These are phyloP conservation scores for Trilocha varians DNA, from an alignment of 2,888 invertebrate species.

Conservation along the genomic window DNA sequence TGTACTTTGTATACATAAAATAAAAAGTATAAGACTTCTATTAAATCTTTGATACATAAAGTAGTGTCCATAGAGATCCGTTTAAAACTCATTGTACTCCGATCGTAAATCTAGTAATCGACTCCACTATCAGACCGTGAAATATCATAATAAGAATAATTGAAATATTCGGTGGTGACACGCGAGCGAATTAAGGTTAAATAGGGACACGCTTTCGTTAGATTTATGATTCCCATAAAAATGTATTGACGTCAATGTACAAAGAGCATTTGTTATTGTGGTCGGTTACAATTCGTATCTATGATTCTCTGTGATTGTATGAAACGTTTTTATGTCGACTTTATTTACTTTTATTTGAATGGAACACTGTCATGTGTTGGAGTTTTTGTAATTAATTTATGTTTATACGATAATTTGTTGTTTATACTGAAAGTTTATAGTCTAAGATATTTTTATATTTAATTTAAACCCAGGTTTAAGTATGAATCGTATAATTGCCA, in stretches of 20 bases:
- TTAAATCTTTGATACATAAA: too few relatives aligned
- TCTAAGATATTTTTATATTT: too few relatives aligned
- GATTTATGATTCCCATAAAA: constrained; percentile 28
- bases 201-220: constrained; percentile 26
- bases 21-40: too few relatives aligned
- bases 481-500: too few relatives aligned
- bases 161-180: constrained; percentile 56
- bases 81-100: constrained; percentile 19
- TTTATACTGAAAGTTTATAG: too few relatives aligned
- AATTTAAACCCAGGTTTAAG: too few relatives aligned
- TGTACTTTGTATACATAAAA: too few relatives aligned
- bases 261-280: not conserved
- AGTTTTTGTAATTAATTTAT: too few relatives aligned
- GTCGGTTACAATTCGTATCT: not conserved
- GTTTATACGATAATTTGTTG: too few relatives aligned
- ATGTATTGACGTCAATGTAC: constrained; percentile 7
- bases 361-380: too few relatives aligned
- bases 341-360: not conserved
- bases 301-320: too few relatives aligned
- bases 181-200: constrained; percentile 27
- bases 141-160: constrained; percentile 52
- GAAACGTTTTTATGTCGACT: not conserved
- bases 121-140: constrained; percentile 26
- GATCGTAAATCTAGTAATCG: constrained; percentile 30
- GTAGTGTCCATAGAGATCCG: too few relatives aligned